phyloP scores from a whole-genome alignment of 2,113 vertebrate genomes.

The Triplophysa tibetana region DNA sequence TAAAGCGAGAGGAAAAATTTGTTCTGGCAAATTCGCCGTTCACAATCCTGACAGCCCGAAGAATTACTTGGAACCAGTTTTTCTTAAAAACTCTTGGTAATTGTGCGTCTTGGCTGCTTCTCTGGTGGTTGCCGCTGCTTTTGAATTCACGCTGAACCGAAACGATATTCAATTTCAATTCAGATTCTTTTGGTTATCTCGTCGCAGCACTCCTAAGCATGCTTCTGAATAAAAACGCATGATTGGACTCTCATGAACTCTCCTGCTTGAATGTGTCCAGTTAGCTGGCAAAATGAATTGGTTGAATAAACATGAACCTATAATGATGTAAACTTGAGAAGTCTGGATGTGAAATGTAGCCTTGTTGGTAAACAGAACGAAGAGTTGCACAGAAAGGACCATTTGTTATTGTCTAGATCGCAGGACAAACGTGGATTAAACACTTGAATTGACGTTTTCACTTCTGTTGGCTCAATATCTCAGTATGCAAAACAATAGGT shows the following conservation, averaged over 20 bases:
- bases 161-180: background rate
- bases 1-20: slow-evolving; percentile 8
- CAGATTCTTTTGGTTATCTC: slow-evolving; percentile 9
- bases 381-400: background rate
- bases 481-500: slow-evolving; percentile 13
- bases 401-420: background rate
- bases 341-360: slow-evolving; percentile 2
- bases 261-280: background rate
- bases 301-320: background rate
- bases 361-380: background rate
- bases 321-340: background rate
- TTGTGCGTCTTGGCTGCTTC: slow-evolving; percentile 25
- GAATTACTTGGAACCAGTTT: slow-evolving; percentile 25
- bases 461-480: slow-evolving; percentile 32
- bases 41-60: slow-evolving; percentile 28
- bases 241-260: background rate
- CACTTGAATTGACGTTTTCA: slow-evolving; percentile 26
- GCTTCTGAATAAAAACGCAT: slow-evolving; percentile 13
- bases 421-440: slow-evolving; percentile 27
- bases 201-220: background rate
- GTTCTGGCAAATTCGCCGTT: slow-evolving; percentile 26
- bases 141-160: slow-evolving; percentile 2
- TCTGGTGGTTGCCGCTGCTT: background rate
- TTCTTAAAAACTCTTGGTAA: slow-evolving; percentile 24
- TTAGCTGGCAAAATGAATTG: background rate